Evolutionary conservation across 2,888 invertebrate species (phyloP).

Genomic region (Phalera bucephala): DNA sequence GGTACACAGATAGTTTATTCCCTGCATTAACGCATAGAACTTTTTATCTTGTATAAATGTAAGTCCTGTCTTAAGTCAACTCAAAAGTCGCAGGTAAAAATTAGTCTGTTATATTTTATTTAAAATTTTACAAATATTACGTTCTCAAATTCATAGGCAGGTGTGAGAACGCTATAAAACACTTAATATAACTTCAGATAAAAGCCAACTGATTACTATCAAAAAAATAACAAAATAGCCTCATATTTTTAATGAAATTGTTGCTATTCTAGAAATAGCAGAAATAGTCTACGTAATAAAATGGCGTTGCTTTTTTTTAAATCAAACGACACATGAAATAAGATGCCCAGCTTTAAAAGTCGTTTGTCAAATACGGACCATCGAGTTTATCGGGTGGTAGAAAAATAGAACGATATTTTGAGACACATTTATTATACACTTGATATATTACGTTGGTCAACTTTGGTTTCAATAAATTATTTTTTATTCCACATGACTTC

Average conservation of each 20-base stretch:
- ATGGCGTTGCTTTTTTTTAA: not conserved
- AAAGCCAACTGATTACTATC: not conserved
- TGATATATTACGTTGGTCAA: constrained; percentile 3
- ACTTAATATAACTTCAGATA: too few relatives aligned
- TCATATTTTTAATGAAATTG: not conserved
- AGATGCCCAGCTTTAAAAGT: constrained; percentile 3
- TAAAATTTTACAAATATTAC: too few relatives aligned
- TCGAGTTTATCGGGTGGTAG: constrained; percentile 5
- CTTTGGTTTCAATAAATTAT: not conserved
- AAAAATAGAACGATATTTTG: too few relatives aligned
- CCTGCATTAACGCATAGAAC: too few relatives aligned
- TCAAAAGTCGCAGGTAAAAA: too few relatives aligned
- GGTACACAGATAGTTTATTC: too few relatives aligned
- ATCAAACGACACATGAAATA: constrained; percentile 2
- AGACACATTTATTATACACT: constrained; percentile 5
- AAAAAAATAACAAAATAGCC: not conserved
- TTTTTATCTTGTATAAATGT: too few relatives aligned
- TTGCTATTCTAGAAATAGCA: not conserved
- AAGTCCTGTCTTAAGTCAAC: too few relatives aligned
- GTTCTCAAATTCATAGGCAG: too few relatives aligned
- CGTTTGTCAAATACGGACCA: constrained; percentile 3
- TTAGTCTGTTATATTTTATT: too few relatives aligned
- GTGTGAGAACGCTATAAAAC: too few relatives aligned
- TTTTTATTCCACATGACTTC: not conserved
- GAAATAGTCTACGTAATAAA: not conserved